A percentile compares a stretch with the other conserved stretches of the same genome.
phyloP scores from a whole-genome alignment of 37 sponge, comb jelly and placozoan species.

The Oopsacas minuta region DNA sequence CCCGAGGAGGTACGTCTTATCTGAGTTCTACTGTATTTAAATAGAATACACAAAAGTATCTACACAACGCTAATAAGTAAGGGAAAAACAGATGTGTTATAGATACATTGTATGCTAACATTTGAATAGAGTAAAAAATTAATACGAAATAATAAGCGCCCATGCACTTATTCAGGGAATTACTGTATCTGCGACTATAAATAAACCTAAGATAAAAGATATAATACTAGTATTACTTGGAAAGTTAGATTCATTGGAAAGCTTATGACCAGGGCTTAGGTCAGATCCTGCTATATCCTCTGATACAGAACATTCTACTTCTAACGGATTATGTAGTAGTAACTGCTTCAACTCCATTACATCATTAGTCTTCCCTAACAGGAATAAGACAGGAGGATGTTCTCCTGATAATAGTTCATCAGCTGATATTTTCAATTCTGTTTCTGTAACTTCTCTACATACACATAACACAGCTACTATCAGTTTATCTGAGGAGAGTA shows the following conservation, averaged over 20 bases:
- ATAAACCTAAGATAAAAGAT: no score
- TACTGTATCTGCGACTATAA: no score
- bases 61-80: no score
- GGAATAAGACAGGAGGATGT: background rate
- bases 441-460: background rate
- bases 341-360: background rate
- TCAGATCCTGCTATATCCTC: background rate
- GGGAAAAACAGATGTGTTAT: no score
- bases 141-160: no score
- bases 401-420: background rate
- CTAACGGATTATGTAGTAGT: background rate
- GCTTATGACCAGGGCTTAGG: background rate
- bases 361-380: background rate
- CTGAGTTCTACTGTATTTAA: no score
- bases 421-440: background rate
- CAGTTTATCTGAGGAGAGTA: background rate
- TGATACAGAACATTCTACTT: background rate
- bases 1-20: no score
- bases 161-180: no score
- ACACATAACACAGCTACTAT: background rate
- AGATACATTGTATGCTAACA: no score
- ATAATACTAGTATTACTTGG: background rate
- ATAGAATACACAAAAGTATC: no score
- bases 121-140: no score
- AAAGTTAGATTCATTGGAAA: background rate